Evolutionary conservation across 2,113 vertebrate species (phyloP).

Genomic region (Gymnarchus niloticus): DNA sequence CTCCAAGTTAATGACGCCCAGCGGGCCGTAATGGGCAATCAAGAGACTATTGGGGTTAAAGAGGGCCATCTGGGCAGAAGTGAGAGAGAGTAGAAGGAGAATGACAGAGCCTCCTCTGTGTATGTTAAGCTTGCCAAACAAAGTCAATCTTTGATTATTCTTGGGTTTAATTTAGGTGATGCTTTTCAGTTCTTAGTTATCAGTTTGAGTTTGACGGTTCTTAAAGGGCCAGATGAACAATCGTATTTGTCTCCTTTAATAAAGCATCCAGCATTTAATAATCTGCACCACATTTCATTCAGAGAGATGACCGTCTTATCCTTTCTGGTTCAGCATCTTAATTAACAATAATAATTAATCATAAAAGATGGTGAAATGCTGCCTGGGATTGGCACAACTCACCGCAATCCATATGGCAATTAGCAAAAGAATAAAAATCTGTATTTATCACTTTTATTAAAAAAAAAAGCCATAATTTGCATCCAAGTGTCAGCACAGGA

Average conservation of each 20-base stretch:
- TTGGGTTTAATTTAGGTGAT: neutral
- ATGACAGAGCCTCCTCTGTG: neutral
- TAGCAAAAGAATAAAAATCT: neutral
- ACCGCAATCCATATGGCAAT: neutral
- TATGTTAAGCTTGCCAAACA: neutral
- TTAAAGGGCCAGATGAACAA: neutral
- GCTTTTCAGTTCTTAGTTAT: conserved; percentile 1
- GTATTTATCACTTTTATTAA: neutral
- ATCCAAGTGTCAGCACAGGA: neutral
- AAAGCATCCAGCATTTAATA: neutral
- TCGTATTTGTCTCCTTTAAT: neutral
- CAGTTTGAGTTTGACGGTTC: neutral
- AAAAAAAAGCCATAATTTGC: neutral
- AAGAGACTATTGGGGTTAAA: conserved; percentile 12
- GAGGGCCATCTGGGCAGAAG: neutral
- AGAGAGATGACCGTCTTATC: neutral
- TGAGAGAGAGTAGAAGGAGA: neutral
- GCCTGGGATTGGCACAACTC: neutral
- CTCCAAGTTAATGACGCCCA: conserved; percentile 9
- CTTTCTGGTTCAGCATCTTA: neutral
- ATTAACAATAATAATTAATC: neutral
- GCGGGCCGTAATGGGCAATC: neutral
- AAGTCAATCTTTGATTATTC: neutral
- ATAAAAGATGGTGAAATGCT: neutral
- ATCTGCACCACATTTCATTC: neutral